These are phyloP conservation scores for Sminthopsis crassicaudata DNA, from an alignment of 2,113 vertebrate genomes.

Conservation along the genomic window DNA sequence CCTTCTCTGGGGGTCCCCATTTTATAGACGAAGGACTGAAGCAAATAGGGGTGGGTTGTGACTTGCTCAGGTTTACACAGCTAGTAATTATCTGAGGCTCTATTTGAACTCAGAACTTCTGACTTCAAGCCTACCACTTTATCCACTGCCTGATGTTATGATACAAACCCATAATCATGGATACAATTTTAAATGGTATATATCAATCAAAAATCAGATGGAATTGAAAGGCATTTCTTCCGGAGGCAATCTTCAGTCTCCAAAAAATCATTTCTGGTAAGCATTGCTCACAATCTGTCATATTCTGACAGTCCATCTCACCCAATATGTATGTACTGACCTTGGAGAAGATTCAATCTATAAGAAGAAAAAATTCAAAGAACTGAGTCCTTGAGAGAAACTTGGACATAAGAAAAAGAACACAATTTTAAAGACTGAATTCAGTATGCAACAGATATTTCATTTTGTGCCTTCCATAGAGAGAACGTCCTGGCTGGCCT, in stretches of 20 bases:
- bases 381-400: background rate
- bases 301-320: background rate
- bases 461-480: background rate
- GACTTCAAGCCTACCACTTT: background rate
- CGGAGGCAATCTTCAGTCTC: background rate
- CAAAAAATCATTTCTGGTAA: background rate
- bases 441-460: background rate
- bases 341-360: background rate
- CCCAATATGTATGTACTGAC: background rate
- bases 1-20: background rate
- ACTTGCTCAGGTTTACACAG: background rate
- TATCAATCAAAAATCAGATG: background rate
- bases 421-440: background rate
- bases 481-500: background rate
- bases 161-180: background rate
- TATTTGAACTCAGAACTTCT: background rate
- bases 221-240: slow-evolving; percentile 13
- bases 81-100: background rate
- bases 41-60: background rate
- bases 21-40: background rate
- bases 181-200: background rate
- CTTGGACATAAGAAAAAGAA: background rate
- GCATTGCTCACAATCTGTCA: background rate
- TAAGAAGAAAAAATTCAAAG: background rate
- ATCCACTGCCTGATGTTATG: background rate